phyloP scores from a whole-genome alignment of 2,113 vertebrate genomes.

The Corythoichthys intestinalis region DNA sequence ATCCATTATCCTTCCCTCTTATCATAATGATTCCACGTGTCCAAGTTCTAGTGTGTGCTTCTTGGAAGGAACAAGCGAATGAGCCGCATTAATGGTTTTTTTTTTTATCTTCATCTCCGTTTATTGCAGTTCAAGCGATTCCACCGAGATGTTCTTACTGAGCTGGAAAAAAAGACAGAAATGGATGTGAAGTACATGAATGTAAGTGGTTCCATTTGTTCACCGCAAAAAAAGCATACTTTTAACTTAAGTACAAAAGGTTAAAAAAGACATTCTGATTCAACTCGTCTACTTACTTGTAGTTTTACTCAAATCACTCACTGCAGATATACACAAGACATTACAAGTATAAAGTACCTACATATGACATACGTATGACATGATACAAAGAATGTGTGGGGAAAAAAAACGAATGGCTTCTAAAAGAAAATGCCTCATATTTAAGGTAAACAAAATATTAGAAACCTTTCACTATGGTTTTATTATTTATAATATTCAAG shows the following conservation, averaged over 20 bases:
- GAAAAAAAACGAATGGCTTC: no score
- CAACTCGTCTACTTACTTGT: background rate
- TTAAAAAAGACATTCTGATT: background rate
- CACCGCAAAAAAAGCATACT: background rate
- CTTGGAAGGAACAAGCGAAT: background rate
- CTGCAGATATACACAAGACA: background rate
- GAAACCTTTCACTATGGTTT: background rate
- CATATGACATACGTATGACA: no score
- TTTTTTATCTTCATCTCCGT: constrained; percentile 35
- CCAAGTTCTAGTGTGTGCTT: constrained; percentile 4
- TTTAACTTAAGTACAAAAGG: no score
- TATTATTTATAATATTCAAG: background rate
- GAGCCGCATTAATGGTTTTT: constrained; percentile 13
- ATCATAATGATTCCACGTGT: constrained; percentile 13
- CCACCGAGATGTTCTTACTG: constrained; percentile 86
- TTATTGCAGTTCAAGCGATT: constrained; percentile 85
- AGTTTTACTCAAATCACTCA: background rate
- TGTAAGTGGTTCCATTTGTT: constrained; percentile 70
- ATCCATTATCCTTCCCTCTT: constrained; percentile 1
- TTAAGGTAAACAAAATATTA: background rate
- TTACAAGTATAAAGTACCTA: no score
- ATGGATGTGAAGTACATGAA: constrained; percentile 97
- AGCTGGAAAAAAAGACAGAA: constrained; percentile 95
- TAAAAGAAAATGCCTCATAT: no score
- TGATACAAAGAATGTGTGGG: no score